Evolutionary conservation across 2,797 vertebrate species (phyloP).

Genomic region (Xerus rutilus): DNA sequence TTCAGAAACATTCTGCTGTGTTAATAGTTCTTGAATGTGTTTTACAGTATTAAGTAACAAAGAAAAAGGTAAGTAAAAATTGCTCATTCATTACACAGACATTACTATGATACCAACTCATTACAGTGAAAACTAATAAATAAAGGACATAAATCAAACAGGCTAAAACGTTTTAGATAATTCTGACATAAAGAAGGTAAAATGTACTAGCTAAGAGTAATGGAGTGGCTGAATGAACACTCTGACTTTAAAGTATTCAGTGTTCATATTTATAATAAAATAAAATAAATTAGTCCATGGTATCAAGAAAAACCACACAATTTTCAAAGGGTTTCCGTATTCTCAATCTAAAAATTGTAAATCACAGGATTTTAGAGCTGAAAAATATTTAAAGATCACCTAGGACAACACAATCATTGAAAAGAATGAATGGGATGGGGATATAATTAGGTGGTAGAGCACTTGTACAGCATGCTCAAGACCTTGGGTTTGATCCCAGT

Average conservation of each 20-base stretch:
- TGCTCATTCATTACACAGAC: not conserved
- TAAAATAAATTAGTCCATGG: not conserved
- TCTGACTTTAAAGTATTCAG: not conserved
- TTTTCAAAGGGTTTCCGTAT: not conserved
- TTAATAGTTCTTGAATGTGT: slow-evolving; percentile 3
- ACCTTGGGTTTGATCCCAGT: too few species aligned
- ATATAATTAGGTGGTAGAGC: too few species aligned
- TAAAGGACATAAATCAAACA: slow-evolving; percentile 1
- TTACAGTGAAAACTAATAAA: slow-evolving; percentile 24
- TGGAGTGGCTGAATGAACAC: not conserved
- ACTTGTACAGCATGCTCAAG: too few species aligned
- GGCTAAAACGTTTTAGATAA: not conserved
- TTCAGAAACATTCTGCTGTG: not conserved
- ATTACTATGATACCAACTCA: not conserved
- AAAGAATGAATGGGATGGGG: not conserved
- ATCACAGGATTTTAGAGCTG: not conserved
- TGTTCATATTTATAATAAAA: not conserved
- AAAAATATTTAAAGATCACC: not conserved
- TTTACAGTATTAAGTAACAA: slow-evolving; percentile 29
- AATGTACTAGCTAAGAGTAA: slow-evolving; percentile 33
- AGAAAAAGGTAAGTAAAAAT: slow-evolving; percentile 33
- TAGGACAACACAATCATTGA: not conserved
- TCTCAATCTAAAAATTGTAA: slow-evolving; percentile 9
- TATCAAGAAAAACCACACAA: slow-evolving; percentile 35
- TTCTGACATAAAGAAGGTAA: slow-evolving; percentile 20